These are phyloP conservation scores for Eciton burchellii DNA, from an alignment of 1,140 invertebrate genomes.

Conservation along the genomic window DNA sequence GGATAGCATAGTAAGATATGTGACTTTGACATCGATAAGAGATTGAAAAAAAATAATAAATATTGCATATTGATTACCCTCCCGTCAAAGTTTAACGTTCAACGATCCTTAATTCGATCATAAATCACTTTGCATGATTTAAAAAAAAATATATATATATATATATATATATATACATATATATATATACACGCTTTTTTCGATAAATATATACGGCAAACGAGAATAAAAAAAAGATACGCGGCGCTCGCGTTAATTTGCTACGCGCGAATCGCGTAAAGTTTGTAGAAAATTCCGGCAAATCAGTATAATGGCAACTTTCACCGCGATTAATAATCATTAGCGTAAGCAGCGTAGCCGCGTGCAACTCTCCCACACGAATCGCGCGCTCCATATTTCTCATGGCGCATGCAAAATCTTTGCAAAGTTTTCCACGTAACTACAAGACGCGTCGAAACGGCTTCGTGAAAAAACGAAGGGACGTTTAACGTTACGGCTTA, in stretches of 20 bases:
- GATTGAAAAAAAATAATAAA: too few relatives aligned
- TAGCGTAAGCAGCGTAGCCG: slow-evolving; percentile 45
- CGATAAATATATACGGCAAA: neutral
- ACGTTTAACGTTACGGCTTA: neutral
- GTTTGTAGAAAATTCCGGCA: slow-evolving; percentile 45
- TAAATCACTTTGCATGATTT: neutral
- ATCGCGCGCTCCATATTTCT: slow-evolving; percentile 56
- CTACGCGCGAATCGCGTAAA: slow-evolving; percentile 22
- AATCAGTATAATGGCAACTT: slow-evolving; percentile 54
- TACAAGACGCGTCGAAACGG: slow-evolving; percentile 25
- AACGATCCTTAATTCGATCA: neutral
- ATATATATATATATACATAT: neutral
- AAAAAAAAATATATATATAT: neutral
- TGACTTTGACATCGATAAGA: too few relatives aligned
- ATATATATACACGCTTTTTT: neutral
- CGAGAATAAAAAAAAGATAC: neutral
- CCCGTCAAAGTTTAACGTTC: neutral
- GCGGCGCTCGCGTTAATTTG: slow-evolving; percentile 1
- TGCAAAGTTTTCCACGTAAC: slow-evolving; percentile 54
- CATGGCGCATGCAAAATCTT: slow-evolving; percentile 55
- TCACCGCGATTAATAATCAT: slow-evolving; percentile 57
- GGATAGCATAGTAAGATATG: too few relatives aligned
- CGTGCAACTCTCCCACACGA: slow-evolving; percentile 50
- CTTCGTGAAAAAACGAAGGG: too few relatives aligned
- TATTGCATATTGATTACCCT: too few relatives aligned